These are phyloP conservation scores for pig (Sus scrofa) DNA, from an alignment of 2,113 vertebrate genomes.

Conservation along the genomic window T2T-Sscrofa CM000822.6:85125501-85126000, in stretches of 20 bases:
- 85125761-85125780: neutral
- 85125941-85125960: neutral
- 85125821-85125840: no score
- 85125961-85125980: neutral
- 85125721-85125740: neutral
- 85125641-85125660: neutral
- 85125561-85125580: neutral
- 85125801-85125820: no score
- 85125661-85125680: neutral
- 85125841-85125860: neutral
- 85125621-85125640: neutral
- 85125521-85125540: neutral
- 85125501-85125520: neutral
- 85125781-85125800: neutral
- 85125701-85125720: neutral
- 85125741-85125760: neutral
- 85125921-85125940: neutral
- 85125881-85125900: neutral
- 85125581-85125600: neutral
- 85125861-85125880: neutral
- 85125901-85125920: no score
- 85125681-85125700: neutral
- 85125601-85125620: neutral
- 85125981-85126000: neutral
- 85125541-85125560: conserved; percentile 35